These are phyloP conservation scores for Plectropomus leopardus DNA, from an alignment of 2,113 vertebrate species.

Conservation along the genomic window DNA sequence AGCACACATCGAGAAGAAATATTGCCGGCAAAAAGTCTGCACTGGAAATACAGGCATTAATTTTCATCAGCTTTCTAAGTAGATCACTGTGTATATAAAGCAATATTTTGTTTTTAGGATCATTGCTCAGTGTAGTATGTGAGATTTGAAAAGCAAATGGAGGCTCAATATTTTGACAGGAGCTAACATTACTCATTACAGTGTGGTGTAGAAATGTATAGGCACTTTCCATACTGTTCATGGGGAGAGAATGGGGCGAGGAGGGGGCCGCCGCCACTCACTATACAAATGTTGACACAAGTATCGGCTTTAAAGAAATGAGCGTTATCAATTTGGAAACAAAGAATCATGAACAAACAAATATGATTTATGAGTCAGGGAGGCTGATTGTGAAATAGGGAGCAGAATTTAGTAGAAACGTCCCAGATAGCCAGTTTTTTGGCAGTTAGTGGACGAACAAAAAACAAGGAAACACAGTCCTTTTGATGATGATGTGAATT, in stretches of 20 bases:
- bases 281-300: conserved; percentile 63
- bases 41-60: conserved; percentile 76
- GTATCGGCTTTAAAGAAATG: conserved; percentile 59
- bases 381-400: conserved; percentile 12
- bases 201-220: conserved; percentile 62
- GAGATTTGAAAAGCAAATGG: conserved; percentile 75
- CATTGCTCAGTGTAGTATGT: conserved; percentile 61
- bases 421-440: conserved; percentile 23
- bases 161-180: conserved; percentile 76
- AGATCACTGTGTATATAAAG: conserved; percentile 68
- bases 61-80: conserved; percentile 73
- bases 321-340: conserved; percentile 56
- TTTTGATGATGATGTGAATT: conserved; percentile 41
- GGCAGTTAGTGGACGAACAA: conserved; percentile 5
- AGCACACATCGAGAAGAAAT: conserved; percentile 72
- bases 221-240: conserved; percentile 60
- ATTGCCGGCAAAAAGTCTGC: conserved; percentile 60
- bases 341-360: conserved; percentile 52
- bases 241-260: conserved; percentile 21
- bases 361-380: conserved; percentile 2
- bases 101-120: conserved; percentile 75
- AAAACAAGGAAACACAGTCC: background rate
- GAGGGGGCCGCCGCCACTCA: conserved; percentile 36
- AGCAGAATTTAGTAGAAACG: conserved; percentile 10
- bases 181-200: conserved; percentile 74